phyloP scores from a whole-genome alignment of 2,113 vertebrate genomes.

The Candoia aspera region DNA sequence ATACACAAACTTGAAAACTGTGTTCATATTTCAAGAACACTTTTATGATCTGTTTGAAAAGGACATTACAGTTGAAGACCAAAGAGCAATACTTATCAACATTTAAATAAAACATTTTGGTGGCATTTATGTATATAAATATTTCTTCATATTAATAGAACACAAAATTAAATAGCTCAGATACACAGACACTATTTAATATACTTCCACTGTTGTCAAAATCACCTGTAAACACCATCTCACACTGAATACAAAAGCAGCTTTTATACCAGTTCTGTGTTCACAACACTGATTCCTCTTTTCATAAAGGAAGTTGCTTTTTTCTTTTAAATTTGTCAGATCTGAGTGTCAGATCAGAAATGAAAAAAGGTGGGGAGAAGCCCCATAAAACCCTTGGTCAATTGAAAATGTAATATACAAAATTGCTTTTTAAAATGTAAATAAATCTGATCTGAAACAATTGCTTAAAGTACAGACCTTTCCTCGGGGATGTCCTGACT shows the following conservation, averaged over 20 bases:
- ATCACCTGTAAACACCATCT: constrained; percentile 90
- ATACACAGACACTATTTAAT: constrained; percentile 86
- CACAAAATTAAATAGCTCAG: constrained; percentile 83
- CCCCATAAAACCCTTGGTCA: constrained; percentile 53
- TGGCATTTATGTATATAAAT: constrained; percentile 78
- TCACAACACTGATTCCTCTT: constrained; percentile 70
- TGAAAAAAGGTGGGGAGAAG: constrained; percentile 6
- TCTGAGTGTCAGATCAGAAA: constrained; percentile 54
- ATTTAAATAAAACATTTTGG: constrained; percentile 83
- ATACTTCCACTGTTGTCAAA: constrained; percentile 83
- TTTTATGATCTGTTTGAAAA: constrained; percentile 68
- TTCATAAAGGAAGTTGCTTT: constrained; percentile 64
- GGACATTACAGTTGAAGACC: constrained; percentile 69
- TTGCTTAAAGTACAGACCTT: constrained; percentile 62
- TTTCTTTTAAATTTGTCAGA: constrained; percentile 56
- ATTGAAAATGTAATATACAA: constrained; percentile 65
- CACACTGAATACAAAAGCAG: constrained; percentile 88
- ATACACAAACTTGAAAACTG: constrained; percentile 53
- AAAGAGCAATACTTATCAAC: constrained; percentile 74
- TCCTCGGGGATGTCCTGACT: constrained; percentile 59
- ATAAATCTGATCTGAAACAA: constrained; percentile 61
- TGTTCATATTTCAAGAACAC: constrained; percentile 66
- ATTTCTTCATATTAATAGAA: constrained; percentile 85
- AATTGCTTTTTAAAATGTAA: constrained; percentile 61
- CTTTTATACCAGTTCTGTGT: constrained; percentile 75